Percentiles rank a stretch among this genome's conserved stretches.
phyloP scores from a whole-genome alignment of 1,140 invertebrate species.

The Microplitis demolitor region DNA sequence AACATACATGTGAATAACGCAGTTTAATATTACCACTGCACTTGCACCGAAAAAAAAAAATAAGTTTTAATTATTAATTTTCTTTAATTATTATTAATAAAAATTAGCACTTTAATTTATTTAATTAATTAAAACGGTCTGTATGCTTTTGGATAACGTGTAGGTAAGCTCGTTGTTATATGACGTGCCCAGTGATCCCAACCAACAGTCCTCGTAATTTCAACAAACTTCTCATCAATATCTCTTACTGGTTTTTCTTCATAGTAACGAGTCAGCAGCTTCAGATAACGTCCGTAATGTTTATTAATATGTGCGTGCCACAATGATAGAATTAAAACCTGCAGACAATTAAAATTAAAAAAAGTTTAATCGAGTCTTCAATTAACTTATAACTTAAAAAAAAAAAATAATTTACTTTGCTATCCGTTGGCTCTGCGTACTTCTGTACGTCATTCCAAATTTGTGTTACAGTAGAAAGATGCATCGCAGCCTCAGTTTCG shows the following conservation, averaged over 20 bases:
- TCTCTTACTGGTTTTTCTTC: constrained; percentile 81
- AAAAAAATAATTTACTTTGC: constrained; percentile 65
- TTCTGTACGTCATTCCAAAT: constrained; percentile 76
- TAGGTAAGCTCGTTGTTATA: constrained; percentile 63
- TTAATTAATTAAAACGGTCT: constrained; percentile 62
- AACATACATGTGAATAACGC: not conserved
- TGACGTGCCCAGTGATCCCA: constrained; percentile 73
- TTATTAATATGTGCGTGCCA: constrained; percentile 79
- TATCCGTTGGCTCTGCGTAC: constrained; percentile 78
- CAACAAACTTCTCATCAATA: constrained; percentile 73
- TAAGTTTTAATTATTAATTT: not conserved
- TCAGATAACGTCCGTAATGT: constrained; percentile 81
- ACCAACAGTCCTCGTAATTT: constrained; percentile 68
- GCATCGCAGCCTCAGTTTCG: constrained; percentile 47
- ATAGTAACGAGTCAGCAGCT: constrained; percentile 74
- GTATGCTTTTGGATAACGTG: constrained; percentile 71
- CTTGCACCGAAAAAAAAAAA: not conserved
- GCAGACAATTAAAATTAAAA: constrained; percentile 31
- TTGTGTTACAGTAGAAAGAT: constrained; percentile 65
- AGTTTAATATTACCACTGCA: not conserved
- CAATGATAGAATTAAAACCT: constrained; percentile 76
- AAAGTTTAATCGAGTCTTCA: constrained; percentile 27
- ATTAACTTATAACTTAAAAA: constrained; percentile 25
- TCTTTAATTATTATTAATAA: constrained; percentile 33
- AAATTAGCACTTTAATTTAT: constrained; percentile 37